phyloP scores from a whole-genome alignment of 2,113 vertebrate species.

The Morone saxatilis region DNA sequence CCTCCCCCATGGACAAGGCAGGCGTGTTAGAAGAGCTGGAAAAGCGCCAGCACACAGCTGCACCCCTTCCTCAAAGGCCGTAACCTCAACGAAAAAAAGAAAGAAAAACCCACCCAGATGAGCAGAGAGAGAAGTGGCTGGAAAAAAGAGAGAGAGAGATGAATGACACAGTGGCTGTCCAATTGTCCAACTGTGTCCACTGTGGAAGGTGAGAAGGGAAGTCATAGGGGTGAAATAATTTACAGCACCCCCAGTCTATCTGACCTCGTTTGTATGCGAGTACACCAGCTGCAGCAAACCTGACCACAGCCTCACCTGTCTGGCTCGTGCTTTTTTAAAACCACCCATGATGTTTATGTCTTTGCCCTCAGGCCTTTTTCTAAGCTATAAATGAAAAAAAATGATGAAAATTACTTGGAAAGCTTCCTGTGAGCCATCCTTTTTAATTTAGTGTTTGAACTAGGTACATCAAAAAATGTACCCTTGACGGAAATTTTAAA shows the following conservation, averaged over 20 bases:
- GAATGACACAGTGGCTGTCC: constrained; percentile 7
- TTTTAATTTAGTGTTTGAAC: neutral
- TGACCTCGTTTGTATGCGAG: constrained; percentile 20
- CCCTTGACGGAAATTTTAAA: neutral
- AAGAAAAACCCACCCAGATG: neutral
- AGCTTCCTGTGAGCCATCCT: neutral
- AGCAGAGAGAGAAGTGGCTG: constrained; percentile 26
- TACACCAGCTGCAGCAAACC: constrained; percentile 27
- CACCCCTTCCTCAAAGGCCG: constrained; percentile 42
- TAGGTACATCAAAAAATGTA: neutral
- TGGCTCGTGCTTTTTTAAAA: constrained; percentile 26
- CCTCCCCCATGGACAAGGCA: constrained; percentile 56
- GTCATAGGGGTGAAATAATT: constrained; percentile 40
- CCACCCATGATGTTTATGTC: constrained; percentile 6
- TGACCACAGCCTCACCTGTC: constrained; percentile 6
- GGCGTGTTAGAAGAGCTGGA: constrained; percentile 19
- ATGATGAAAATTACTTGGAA: neutral
- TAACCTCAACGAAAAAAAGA: constrained; percentile 37
- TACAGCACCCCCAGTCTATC: constrained; percentile 8
- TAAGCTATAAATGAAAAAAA: neutral
- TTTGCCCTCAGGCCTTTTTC: neutral
- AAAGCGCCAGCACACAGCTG: constrained; percentile 21
- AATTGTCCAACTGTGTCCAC: constrained; percentile 15
- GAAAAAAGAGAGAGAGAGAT: constrained; percentile 1
- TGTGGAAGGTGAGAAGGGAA: constrained; percentile 27